Base-by-base conservation (phyloP, 2,797 vertebrate species). In the Pipistrellus pipistrellus region DNA sequence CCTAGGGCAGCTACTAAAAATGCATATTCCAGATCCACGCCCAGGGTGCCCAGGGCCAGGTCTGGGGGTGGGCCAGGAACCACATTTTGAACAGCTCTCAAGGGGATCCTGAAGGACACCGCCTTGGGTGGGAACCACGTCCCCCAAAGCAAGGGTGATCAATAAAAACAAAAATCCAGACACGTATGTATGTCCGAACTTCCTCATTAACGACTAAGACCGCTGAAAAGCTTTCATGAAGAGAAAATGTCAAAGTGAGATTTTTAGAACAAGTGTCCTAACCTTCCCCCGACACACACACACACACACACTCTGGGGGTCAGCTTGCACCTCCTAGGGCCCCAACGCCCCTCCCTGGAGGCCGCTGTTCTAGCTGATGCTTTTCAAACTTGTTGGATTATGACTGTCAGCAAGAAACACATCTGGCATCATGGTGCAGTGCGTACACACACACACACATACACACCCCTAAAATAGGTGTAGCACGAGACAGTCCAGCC, bases 381-480 rank as follows among this genome's bases (percentile, higher is more conserved):
- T 23, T 38, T 62, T 90, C 21, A 25, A 30, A 27, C 30, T 30
- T 64, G 71, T 53, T 68, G 71, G 85, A 80, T 68, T 21, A 10
- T 1, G 64, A 64, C 23, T 17, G 11, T 35, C 59, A 30, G 9
- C 8, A 64, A 46, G 75, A 66, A 51, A 38, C 20, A 21, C 51
- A 38, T 10, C 1, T 30, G 77, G 69, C 27, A n/a, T 46, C 17
- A 2, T 10, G 62, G n/a, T 7, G 4, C 17, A 1, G 10, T 0
- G 6, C 12, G 4, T 1, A 15, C 13, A n/a, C 17, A 41, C 86
- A 21, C 72, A 12, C 44, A 51, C 51, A 75, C 8, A 14, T 66
- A 21, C 51, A 41, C 35, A 6, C 11, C 23, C 7, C 46, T 8
- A n/a, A 32, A 71, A 69, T 53, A 32, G 15, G 21, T 32, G 59